A percentile compares a stretch with the other conserved stretches of the same genome.
Conservation (phyloP, 2,797 vertebrate genomes). For the Taeniopygia guttata region DNA sequence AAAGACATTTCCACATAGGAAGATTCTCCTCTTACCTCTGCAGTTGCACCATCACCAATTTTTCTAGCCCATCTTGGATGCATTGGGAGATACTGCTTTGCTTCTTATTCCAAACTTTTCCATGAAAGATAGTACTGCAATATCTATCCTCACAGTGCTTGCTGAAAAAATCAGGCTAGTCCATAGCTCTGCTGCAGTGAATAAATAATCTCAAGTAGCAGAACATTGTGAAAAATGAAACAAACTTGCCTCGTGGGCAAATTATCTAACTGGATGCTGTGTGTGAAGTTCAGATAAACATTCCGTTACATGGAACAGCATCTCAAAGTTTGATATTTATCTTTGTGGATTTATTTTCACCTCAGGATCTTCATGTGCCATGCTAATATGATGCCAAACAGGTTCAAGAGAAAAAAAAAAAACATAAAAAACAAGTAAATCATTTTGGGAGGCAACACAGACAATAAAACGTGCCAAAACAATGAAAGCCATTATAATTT, state of each 20-base stretch:
- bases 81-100: not conserved
- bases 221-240: constrained; percentile 55
- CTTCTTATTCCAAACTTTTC: not conserved
- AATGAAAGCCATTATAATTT: constrained; percentile 17
- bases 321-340: constrained; percentile 52
- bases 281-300: constrained; percentile 52
- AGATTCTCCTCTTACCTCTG: constrained; percentile 55
- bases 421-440: not conserved
- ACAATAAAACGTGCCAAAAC: not conserved
- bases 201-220: constrained; percentile 64
- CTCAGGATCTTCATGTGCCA: constrained; percentile 47
- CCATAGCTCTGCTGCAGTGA: constrained; percentile 47
- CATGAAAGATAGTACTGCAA: not conserved
- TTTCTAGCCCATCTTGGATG: constrained; percentile 5
- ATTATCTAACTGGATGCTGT: constrained; percentile 58
- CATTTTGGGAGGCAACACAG: not conserved
- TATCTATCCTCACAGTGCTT: not conserved
- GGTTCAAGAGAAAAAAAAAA: not conserved
- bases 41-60: not conserved
- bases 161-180: constrained; percentile 33
- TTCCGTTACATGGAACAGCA: constrained; percentile 1
- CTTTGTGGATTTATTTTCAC: constrained; percentile 55
- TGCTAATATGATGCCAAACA: not conserved
- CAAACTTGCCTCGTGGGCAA: constrained; percentile 47
- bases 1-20: not conserved